Evolutionary conservation across 37 sponge, comb jelly and placozoan genomes (phyloP), one percentile per base, ranked within the genome.

Genomic region (Theonella swinhoei): DNA sequence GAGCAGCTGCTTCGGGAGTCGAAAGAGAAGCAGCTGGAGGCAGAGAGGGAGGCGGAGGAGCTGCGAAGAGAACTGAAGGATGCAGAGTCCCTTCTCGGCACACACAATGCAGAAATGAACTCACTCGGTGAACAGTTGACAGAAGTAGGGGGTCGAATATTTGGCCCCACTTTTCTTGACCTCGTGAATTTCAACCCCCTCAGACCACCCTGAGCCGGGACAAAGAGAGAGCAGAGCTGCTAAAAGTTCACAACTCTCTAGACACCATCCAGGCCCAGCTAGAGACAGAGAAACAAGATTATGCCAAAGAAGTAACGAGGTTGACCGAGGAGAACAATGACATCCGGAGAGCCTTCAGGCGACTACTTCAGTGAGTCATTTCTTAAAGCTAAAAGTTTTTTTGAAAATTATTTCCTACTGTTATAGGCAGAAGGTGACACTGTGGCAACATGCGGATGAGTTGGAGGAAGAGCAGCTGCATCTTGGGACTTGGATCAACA

Each of bases 371-470:
- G 94, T 93, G 54, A 82, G 88, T 72, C 2, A 62, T 63, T 47
- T 0, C 65, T 35, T 62, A 25, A 33, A 37, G 79, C 26, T 1
- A 25, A 8, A 58, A 20, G 59, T 42, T 20, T 74, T 24, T 40
- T 41, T 5, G 4, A 9, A 32, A 7, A 36, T 2, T 30, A 40
- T 42, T 7, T 70, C 61, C 32, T 1, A 7, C 39, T 26, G 23
- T 24, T 69, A 26, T 43, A 93, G 94, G 43, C 94, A 93, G 74
- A 93, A 93, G 84, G 94, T 87, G 25, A 85, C 90, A 3, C 77
- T 93, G 41, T 93, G 90, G 90, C 87, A 89, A 58, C 94, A 89
- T 89, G 94, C 94, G 9, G 90, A 86, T 39, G 70, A 89, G 41
- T 73, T 93, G 59, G 94, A 93, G 65, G 79, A 87, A 32, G 86